Percentiles rank a stretch among this genome's conserved stretches.
These are phyloP conservation scores for Bedellia somnulentella DNA, from an alignment of 2,888 invertebrate species.

Conservation along the genomic window DNA sequence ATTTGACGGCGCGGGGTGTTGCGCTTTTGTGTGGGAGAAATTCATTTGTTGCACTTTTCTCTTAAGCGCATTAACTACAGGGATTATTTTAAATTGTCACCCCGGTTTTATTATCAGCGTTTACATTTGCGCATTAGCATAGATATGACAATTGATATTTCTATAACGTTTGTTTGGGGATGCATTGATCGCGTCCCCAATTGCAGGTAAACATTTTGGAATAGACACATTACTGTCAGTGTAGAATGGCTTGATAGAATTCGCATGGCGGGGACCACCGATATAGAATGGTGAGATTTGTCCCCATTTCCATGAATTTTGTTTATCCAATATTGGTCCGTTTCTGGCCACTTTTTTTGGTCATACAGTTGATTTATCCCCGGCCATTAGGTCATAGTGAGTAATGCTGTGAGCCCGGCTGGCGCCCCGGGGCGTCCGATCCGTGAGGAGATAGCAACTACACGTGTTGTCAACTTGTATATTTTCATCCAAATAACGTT, in stretches of 20 bases:
- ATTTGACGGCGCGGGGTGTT: slow-evolving; percentile 21
- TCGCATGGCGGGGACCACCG: slow-evolving; percentile 32
- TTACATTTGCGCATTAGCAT: too few relatives aligned
- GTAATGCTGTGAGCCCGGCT: slow-evolving; percentile 37
- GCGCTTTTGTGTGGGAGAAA: slow-evolving; percentile 52
- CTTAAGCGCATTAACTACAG: slow-evolving; percentile 38
- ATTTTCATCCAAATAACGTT: slow-evolving; percentile 53
- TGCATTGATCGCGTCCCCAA: too few relatives aligned
- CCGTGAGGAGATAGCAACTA: slow-evolving; percentile 47
- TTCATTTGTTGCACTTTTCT: slow-evolving; percentile 50
- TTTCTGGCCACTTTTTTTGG: slow-evolving; percentile 39
- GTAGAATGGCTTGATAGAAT: too few relatives aligned
- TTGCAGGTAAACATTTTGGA: too few relatives aligned
- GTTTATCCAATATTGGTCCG: slow-evolving; percentile 48
- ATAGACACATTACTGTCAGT: too few relatives aligned
- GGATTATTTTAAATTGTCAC: slow-evolving; percentile 25
- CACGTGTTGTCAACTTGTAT: slow-evolving; percentile 60
- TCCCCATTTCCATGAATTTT: slow-evolving; percentile 57
- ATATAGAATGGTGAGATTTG: slow-evolving; percentile 45
- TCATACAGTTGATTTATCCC: slow-evolving; percentile 51
- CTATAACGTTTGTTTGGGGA: too few relatives aligned
- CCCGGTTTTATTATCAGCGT: too few relatives aligned
- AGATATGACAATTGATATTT: too few relatives aligned
- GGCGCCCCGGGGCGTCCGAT: slow-evolving; percentile 50
- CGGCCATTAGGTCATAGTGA: slow-evolving; percentile 54